Percentiles rank a stretch among this genome's conserved stretches.
Conservation (phyloP, 1,140 invertebrate species). For the Conopomorpha cramerella region DNA sequence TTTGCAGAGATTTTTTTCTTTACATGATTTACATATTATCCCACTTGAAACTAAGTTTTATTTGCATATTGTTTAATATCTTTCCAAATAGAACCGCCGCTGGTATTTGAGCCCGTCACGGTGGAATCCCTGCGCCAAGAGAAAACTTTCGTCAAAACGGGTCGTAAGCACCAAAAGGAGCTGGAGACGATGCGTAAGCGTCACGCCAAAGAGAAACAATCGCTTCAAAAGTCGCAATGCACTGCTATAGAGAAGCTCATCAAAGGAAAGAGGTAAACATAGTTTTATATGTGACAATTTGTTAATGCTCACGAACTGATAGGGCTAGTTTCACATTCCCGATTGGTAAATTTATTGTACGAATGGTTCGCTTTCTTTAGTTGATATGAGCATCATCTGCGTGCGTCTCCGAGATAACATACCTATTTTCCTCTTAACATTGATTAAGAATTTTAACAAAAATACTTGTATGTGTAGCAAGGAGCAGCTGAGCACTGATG, state of each 20-base stretch:
- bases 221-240: slow-evolving; percentile 93
- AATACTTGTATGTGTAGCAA: slow-evolving; percentile 61
- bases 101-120: slow-evolving; percentile 91
- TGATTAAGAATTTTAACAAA: not conserved
- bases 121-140: slow-evolving; percentile 88
- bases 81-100: slow-evolving; percentile 59
- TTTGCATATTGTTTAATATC: too few species aligned
- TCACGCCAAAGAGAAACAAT: slow-evolving; percentile 90
- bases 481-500: slow-evolving; percentile 78
- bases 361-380: too few species aligned
- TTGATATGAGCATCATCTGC: too few species aligned
- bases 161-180: slow-evolving; percentile 96
- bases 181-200: slow-evolving; percentile 89
- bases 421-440: not conserved
- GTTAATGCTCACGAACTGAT: too few species aligned
- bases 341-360: too few species aligned
- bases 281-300: too few species aligned
- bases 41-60: too few species aligned
- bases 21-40: too few species aligned
- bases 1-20: too few species aligned
- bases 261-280: slow-evolving; percentile 85
- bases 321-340: too few species aligned
- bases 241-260: slow-evolving; percentile 93
- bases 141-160: slow-evolving; percentile 93
- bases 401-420: not conserved